Percentiles rank a stretch among this genome's conserved stretches.
Evolutionary conservation across 2,113 vertebrate species (phyloP).

Genomic region (Xenopus laevis): DNA sequence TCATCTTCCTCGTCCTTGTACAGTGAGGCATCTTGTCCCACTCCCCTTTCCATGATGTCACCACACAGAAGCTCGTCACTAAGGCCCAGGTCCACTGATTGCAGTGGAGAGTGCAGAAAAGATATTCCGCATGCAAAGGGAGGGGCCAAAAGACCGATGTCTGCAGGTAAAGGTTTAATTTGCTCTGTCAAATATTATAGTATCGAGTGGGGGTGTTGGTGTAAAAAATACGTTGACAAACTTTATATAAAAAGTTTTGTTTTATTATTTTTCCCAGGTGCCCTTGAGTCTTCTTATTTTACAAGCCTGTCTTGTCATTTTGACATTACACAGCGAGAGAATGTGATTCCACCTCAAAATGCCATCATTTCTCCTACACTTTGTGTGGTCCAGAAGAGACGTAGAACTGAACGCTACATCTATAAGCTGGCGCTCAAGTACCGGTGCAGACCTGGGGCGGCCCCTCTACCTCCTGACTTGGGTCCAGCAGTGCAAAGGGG

Average conservation of each 20-base stretch:
- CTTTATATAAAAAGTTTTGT: too few species aligned
- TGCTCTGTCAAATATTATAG: background rate
- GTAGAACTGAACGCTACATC: slow-evolving; percentile 34
- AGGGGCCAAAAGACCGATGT: slow-evolving; percentile 14
- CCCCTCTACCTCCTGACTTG: slow-evolving; percentile 8
- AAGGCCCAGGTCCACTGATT: slow-evolving; percentile 32
- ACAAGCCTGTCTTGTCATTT: background rate
- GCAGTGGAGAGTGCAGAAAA: slow-evolving; percentile 5
- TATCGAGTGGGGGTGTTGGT: too few species aligned
- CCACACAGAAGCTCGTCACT: background rate
- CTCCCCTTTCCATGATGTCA: slow-evolving; percentile 13
- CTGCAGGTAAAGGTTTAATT: slow-evolving; percentile 13
- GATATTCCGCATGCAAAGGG: background rate
- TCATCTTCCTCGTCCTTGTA: slow-evolving; percentile 32
- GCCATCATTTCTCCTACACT: slow-evolving; percentile 4
- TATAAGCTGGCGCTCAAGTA: slow-evolving; percentile 31
- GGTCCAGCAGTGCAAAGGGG: slow-evolving; percentile 17
- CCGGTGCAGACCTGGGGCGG: slow-evolving; percentile 28
- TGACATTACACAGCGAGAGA: slow-evolving; percentile 1
- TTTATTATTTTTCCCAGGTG: background rate
- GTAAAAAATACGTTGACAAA: too few species aligned
- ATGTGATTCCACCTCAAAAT: background rate
- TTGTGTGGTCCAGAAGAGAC: slow-evolving; percentile 7
- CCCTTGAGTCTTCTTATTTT: slow-evolving; percentile 9
- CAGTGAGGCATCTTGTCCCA: slow-evolving; percentile 8